Evolutionary conservation across 2,113 vertebrate species (phyloP).

Genomic region (Larimichthys polyactis): DNA sequence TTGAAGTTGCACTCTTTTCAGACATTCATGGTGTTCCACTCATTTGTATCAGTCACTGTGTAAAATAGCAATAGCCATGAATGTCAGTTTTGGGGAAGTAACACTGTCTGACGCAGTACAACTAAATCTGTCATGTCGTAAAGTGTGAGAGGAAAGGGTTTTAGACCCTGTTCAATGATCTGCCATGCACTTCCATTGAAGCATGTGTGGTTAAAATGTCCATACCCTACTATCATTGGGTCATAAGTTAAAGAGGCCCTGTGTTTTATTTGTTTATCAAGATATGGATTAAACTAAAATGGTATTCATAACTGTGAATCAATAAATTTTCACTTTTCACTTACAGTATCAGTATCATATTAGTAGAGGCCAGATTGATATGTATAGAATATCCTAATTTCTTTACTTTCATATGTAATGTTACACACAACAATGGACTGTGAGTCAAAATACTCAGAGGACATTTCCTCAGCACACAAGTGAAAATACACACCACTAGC

Average conservation of each 20-base stretch:
- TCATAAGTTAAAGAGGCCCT: too few relatives aligned
- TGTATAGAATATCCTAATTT: too few relatives aligned
- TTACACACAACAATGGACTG: background rate
- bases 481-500: background rate
- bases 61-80: background rate
- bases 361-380: background rate
- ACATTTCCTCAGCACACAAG: background rate
- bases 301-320: too few relatives aligned
- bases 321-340: background rate
- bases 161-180: background rate
- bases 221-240: background rate
- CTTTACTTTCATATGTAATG: background rate
- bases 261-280: too few relatives aligned
- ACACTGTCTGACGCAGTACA: background rate
- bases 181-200: background rate
- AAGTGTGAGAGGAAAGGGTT: background rate
- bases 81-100: background rate
- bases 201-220: background rate
- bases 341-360: background rate
- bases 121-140: background rate
- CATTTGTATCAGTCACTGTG: background rate
- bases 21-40: background rate
- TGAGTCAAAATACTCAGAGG: background rate
- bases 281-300: too few relatives aligned
- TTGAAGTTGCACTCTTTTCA: background rate